Percentiles rank a stretch among this genome's conserved stretches.
phyloP scores from a whole-genome alignment of 2,797 vertebrate genomes.

The Platalea minor region DNA sequence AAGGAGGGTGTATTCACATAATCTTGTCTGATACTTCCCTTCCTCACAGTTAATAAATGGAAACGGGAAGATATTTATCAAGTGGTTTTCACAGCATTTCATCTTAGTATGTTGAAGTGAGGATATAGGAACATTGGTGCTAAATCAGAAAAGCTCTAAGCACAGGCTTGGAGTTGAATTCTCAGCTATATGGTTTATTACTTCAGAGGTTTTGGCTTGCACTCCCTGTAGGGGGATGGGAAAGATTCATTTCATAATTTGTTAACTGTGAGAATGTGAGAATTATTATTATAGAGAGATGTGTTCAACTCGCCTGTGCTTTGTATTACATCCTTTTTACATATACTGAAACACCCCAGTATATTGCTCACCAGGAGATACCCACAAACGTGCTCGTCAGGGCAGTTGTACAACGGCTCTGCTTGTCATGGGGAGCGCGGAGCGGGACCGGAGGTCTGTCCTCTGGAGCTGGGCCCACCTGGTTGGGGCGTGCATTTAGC shows the following conservation, averaged over 20 bases:
- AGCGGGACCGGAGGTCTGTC: background rate
- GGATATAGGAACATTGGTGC: background rate
- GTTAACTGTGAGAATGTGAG: background rate
- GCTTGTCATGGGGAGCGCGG: background rate
- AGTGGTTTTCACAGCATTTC: background rate
- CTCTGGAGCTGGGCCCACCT: background rate
- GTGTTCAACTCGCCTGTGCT: background rate
- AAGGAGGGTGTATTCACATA: background rate
- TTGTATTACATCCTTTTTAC: background rate
- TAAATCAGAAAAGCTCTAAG: background rate
- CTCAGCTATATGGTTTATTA: background rate
- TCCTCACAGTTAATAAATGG: background rate
- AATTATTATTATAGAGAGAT: background rate
- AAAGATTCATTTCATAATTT: background rate
- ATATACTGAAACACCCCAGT: background rate
- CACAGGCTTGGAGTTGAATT: background rate
- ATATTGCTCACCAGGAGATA: background rate
- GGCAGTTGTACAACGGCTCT: background rate
- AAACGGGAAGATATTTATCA: background rate
- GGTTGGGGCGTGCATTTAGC: background rate
- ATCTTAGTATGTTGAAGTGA: background rate
- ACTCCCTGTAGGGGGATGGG: background rate
- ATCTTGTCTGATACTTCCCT: background rate
- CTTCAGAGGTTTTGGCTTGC: background rate
- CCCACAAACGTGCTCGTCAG: rapidly evolving